Percentiles rank a stretch among this genome's conserved stretches.
Evolutionary conservation across 2,797 vertebrate genomes (phyloP).

Genomic region (Callimico goeldii): DNA sequence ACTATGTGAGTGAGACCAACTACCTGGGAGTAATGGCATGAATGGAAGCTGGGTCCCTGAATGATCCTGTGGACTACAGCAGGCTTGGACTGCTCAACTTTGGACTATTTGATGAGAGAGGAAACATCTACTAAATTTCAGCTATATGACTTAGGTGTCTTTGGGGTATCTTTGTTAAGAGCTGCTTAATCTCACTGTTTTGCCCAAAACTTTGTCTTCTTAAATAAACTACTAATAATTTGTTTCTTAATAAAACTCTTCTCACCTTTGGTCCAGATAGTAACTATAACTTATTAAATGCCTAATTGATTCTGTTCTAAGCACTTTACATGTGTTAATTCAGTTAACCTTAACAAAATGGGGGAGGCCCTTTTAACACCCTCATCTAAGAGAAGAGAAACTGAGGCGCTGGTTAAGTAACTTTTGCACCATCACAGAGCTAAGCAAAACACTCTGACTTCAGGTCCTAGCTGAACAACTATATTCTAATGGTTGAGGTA

Average conservation of each 20-base stretch:
- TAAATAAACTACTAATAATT: neutral
- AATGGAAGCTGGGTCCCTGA: neutral
- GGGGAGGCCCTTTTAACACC: neutral
- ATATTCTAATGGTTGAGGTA: neutral
- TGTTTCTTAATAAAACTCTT: constrained; percentile 35
- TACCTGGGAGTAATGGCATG: neutral
- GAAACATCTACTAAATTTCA: neutral
- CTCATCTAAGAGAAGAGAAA: neutral
- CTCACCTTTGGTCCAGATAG: neutral
- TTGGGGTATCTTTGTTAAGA: neutral
- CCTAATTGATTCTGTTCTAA: neutral
- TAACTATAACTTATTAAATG: neutral
- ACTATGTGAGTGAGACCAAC: neutral
- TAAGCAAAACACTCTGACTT: neutral
- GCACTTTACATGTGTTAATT: neutral
- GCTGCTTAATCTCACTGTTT: neutral
- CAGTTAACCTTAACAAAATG: neutral
- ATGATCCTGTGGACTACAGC: neutral
- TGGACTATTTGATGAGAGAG: neutral
- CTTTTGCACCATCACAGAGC: neutral
- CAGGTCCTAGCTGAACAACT: neutral
- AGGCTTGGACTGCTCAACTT: neutral
- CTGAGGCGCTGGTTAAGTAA: neutral
- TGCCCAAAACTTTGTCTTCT: neutral
- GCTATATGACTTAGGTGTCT: neutral